Evolutionary conservation across 1,140 invertebrate species (phyloP).

Genomic region (Sycobia sp.): DNA sequence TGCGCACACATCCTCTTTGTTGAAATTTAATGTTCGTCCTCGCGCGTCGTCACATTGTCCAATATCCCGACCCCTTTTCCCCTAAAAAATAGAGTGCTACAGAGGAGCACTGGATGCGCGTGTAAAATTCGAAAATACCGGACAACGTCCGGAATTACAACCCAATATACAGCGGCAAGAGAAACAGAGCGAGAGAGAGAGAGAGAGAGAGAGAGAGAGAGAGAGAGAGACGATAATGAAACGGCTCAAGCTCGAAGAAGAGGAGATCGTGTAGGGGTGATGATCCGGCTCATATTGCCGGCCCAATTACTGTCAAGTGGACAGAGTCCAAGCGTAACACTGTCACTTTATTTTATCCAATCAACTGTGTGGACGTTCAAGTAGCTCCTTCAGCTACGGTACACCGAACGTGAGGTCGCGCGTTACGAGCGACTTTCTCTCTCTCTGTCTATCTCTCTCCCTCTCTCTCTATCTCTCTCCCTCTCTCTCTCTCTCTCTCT

Average conservation of each 20-base stretch:
- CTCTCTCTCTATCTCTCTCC: too few relatives aligned
- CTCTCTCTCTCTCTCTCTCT: too few relatives aligned
- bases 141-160: too few relatives aligned
- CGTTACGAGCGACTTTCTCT: constrained; percentile 1
- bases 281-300: constrained; percentile 18
- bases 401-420: constrained; percentile 45
- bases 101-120: too few relatives aligned
- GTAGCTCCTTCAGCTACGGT: constrained; percentile 46
- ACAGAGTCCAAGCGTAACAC: constrained; percentile 44
- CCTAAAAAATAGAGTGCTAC: too few relatives aligned
- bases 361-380: constrained; percentile 45
- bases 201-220: not conserved
- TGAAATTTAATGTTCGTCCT: too few relatives aligned
- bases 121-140: too few relatives aligned
- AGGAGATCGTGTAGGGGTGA: not conserved
- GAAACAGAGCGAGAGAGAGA: not conserved
- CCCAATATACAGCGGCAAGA: too few relatives aligned
- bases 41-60: too few relatives aligned
- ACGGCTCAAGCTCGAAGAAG: not conserved
- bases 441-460: not conserved
- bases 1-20: too few relatives aligned
- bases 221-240: constrained; percentile 6
- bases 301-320: constrained; percentile 45
- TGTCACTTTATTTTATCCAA: constrained; percentile 47
- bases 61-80: too few relatives aligned